phyloP scores from a whole-genome alignment of 1,140 invertebrate species.

The Aphidius ervi region DNA sequence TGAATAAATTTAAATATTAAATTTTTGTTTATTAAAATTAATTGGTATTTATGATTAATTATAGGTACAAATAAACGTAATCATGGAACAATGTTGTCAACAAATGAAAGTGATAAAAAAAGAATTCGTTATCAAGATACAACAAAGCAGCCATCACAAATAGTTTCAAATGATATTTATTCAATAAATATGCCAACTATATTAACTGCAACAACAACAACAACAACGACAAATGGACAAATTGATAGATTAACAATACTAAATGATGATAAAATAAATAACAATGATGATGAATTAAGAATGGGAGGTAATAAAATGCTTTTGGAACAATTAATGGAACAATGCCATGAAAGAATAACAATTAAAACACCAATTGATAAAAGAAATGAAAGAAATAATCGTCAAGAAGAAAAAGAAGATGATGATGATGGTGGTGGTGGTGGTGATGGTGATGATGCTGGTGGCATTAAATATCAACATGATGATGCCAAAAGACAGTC shows the following conservation, averaged over 20 bases:
- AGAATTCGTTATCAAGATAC: no score
- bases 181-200: no score
- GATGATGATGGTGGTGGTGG: conserved; percentile 19
- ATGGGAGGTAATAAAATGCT: neutral
- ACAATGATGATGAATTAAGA: neutral
- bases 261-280: no score
- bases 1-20: conserved; percentile 1
- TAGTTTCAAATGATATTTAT: no score
- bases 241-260: no score
- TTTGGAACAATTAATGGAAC: conserved; percentile 2
- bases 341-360: neutral
- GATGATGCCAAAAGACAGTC: conserved; percentile 47
- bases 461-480: conserved; percentile 32
- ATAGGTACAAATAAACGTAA: no score
- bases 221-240: no score
- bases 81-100: no score
- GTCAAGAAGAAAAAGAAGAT: conserved; percentile 28
- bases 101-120: no score
- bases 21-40: conserved; percentile 5
- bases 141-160: no score
- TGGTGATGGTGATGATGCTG: conserved; percentile 35
- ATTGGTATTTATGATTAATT: neutral
- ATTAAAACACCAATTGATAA: neutral
- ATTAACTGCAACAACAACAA: no score
- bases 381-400: conserved; percentile 28